Base-by-base conservation (phyloP, 2,113 vertebrate species). In the Eleginops maclovinus region DNA sequence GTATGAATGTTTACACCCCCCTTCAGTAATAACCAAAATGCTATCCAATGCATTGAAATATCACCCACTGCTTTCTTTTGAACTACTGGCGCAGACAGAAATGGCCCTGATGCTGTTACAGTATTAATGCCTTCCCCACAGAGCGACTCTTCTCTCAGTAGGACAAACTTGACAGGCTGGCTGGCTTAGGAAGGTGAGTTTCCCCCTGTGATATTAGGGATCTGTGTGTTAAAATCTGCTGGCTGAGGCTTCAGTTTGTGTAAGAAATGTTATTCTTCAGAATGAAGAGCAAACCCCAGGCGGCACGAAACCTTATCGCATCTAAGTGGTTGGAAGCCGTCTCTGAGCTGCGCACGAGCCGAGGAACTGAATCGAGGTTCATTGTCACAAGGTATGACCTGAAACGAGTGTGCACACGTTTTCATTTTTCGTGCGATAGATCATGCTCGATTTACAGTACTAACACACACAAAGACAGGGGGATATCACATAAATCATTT, bases 251-350 rank as follows among this genome's bases (percentile, higher is more conserved):
- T 77, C 26, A 47, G 80, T 79, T 83, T 72, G 54, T 77, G 31
- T 68, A 59, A 77, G 75, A 81, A 69, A 82, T 74, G 83, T 74
- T 71, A 58, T 76, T 77, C 53, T 88, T 81, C 46, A 60, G 71
- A 83, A 59, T 62, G 66, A 82, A 79, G 73, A 66, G 70, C 79
- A 74, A 91, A 86, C 56, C 87, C 55, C 76, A 46, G 66, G 72
- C 81, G 77, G 75, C 51, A 74, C 68, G 63, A 90, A 91, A 89
- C 67, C 51, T 16, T 72, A 87, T 86, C 76, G 46, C 17, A 36
- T 65, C 59, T 46, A 75, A 81, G 84, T 69, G 70, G 79, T 82
- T 87, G 79, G 81, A 90, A 84, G 82, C 51, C 9, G 56, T 84
- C 78, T 90, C 86, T 77, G 68, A 47, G 74, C 80, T 50, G 74